Evolutionary conservation across 2,797 vertebrate species (phyloP).

Genomic region (Dipus sagitta): DNA sequence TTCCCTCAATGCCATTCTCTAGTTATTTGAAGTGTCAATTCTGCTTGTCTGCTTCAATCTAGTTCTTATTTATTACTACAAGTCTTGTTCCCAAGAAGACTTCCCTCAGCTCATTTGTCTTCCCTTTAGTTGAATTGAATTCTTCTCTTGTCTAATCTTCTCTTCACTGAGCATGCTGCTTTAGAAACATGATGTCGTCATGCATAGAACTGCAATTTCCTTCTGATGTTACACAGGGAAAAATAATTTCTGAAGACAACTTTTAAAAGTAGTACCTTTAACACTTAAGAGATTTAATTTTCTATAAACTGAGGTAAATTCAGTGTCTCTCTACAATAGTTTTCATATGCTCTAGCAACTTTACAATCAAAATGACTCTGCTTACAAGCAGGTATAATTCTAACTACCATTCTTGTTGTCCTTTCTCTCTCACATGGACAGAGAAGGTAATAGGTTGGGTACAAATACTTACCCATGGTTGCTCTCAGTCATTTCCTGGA

Average conservation of each 20-base stretch:
- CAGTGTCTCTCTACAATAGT: too few species aligned
- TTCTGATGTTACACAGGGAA: neutral
- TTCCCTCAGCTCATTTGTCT: neutral
- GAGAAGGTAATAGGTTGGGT: neutral
- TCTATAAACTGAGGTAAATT: neutral
- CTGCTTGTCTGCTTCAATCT: neutral
- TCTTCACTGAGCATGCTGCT: neutral
- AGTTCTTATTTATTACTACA: conserved; percentile 32
- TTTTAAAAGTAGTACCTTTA: neutral
- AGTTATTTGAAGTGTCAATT: conserved; percentile 16
- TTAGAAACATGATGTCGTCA: neutral
- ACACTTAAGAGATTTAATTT: neutral
- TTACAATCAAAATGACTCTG: neutral
- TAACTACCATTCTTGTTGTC: fast-evolving
- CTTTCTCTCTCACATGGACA: neutral
- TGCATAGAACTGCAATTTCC: neutral
- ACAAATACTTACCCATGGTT: neutral
- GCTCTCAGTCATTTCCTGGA: neutral
- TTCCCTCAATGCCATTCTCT: neutral
- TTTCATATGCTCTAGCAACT: neutral
- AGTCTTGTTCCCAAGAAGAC: neutral
- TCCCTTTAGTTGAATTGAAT: neutral
- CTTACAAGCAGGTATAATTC: neutral
- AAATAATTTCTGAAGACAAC: neutral
- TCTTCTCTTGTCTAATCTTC: neutral